Evolutionary conservation across 2,797 vertebrate species (phyloP).

Genomic region (Enteromius afrohamiltoni): DNA sequence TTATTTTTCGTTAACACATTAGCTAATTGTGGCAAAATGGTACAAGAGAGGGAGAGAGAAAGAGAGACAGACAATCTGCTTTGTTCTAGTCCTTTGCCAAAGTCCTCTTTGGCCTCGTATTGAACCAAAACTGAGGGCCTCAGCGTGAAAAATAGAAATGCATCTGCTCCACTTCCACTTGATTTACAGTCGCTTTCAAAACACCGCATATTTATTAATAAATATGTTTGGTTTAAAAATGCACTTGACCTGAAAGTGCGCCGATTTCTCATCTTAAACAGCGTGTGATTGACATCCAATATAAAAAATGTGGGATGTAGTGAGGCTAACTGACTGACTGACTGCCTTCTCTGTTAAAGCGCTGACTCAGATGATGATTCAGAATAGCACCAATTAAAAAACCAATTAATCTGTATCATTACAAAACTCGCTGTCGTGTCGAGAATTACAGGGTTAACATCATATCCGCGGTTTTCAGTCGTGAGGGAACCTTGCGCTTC

Average conservation of each 20-base stretch:
- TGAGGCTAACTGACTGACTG: not conserved
- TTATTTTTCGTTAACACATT: not conserved
- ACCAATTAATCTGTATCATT: not conserved
- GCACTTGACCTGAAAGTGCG: not conserved
- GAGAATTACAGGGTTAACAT: not conserved
- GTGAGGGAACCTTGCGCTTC: not conserved
- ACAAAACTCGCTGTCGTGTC: not conserved
- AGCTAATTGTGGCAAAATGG: not conserved
- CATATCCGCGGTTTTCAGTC: not conserved
- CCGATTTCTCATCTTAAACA: not conserved
- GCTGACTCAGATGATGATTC: not conserved
- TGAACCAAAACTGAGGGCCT: conserved; percentile 3
- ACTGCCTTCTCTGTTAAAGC: not conserved
- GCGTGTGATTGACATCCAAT: not conserved
- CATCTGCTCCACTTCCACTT: conserved; percentile 27
- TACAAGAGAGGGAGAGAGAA: not conserved
- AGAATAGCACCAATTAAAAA: not conserved
- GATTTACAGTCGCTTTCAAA: not conserved
- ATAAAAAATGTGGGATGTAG: not conserved
- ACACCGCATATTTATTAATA: not conserved
- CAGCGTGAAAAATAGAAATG: conserved; percentile 15
- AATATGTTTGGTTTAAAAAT: not conserved
- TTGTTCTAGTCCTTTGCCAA: conserved; percentile 28
- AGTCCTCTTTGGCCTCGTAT: not conserved
- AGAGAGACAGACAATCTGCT: conserved; percentile 2